These are phyloP conservation scores for Sebastiscus albofasciatus DNA, from an alignment of 2,797 vertebrate genomes.

Conservation along the genomic window DNA sequence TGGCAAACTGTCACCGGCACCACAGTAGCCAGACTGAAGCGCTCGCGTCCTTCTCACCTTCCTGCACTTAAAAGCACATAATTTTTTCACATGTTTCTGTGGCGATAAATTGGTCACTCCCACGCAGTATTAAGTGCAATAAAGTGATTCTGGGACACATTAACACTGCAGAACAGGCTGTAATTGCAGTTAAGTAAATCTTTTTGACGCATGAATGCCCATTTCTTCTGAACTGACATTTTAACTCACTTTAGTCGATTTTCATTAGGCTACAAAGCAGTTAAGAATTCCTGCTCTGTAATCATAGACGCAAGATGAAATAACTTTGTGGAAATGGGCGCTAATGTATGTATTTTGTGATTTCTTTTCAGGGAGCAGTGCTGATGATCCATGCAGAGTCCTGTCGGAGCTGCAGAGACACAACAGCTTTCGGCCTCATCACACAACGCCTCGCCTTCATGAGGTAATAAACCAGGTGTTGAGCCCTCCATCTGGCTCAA, in stretches of 20 bases:
- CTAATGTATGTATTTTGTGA: background rate
- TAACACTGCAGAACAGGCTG: constrained; percentile 39
- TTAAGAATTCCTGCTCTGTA: background rate
- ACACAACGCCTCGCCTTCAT: constrained; percentile 47
- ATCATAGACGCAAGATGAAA: constrained; percentile 10
- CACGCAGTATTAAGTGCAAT: constrained; percentile 53
- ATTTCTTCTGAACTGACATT: constrained; percentile 49
- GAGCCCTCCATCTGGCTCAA: constrained; percentile 17
- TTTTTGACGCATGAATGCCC: constrained; percentile 20
- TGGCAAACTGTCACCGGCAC: constrained; percentile 33
- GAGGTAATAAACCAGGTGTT: constrained; percentile 58
- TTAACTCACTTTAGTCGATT: constrained; percentile 25
- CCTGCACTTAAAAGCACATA: constrained; percentile 37
- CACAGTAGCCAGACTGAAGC: constrained; percentile 34
- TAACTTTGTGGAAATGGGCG: background rate
- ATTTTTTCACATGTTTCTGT: constrained; percentile 32
- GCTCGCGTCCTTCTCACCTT: constrained; percentile 42
- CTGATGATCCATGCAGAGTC: background rate
- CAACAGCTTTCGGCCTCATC: constrained; percentile 38
- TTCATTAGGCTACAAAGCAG: constrained; percentile 3
- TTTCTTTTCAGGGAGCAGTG: background rate
- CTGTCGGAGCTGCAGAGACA: constrained; percentile 10
- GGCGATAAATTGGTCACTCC: constrained; percentile 44
- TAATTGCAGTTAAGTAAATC: constrained; percentile 52
- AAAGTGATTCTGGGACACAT: constrained; percentile 48